Conservation (phyloP, 2,888 invertebrate species). For the Willowsia nigromaculata region DNA sequence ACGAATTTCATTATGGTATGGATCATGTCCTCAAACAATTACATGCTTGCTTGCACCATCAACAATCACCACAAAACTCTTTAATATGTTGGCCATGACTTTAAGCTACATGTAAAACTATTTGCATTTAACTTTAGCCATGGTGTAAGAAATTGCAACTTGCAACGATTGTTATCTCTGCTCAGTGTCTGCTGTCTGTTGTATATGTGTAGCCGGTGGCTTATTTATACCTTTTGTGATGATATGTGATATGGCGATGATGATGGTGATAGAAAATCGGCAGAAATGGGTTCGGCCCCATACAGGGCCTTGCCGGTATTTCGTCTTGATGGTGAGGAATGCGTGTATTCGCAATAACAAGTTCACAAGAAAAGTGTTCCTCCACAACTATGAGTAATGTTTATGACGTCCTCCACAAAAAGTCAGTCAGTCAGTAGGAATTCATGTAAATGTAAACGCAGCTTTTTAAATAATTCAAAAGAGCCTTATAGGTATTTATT, state of each 20-base stretch:
- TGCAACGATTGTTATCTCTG: neutral
- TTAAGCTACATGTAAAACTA: neutral
- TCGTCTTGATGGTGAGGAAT: neutral
- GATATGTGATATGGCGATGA: neutral
- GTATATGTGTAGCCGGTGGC: conserved; percentile 33
- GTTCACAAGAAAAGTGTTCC: neutral
- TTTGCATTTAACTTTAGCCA: neutral
- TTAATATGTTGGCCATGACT: neutral
- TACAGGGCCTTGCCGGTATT: conserved; percentile 31
- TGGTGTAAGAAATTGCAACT: neutral
- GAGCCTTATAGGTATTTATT: neutral
- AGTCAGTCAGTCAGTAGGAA: conserved; percentile 44
- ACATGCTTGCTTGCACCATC: neutral
- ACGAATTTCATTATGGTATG: neutral
- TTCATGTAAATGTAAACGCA: neutral
- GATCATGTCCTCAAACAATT: conserved; percentile 14
- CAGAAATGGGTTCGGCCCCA: conserved; percentile 53
- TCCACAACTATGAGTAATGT: neutral
- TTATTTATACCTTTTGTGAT: conserved; percentile 48
- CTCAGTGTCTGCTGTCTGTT: neutral
- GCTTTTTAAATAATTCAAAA: neutral
- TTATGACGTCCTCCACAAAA: neutral
- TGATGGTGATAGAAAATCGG: conserved; percentile 29
- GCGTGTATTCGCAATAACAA: neutral
- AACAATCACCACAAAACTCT: neutral